These are phyloP conservation scores for Coenobita brevimanus DNA, from an alignment of 1,140 invertebrate species.

Conservation along the genomic window DNA sequence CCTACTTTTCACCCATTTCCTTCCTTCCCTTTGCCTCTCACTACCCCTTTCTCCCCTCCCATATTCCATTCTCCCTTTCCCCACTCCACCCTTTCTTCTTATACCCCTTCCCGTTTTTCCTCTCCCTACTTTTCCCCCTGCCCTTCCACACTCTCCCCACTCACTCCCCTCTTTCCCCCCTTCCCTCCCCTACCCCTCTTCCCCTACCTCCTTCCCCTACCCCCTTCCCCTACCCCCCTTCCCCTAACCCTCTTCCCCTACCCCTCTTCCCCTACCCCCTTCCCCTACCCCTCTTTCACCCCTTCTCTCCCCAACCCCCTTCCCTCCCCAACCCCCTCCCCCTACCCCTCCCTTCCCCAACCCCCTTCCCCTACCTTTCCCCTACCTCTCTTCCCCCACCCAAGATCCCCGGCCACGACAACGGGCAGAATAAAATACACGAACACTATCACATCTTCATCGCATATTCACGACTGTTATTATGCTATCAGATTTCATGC, in stretches of 20 bases:
- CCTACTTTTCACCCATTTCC: not conserved
- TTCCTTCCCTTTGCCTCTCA: not conserved
- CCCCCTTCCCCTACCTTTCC: not conserved
- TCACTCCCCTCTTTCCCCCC: not conserved
- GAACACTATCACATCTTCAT: constrained; percentile 51
- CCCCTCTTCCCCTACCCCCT: not conserved
- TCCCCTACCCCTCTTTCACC: not conserved
- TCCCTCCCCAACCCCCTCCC: too few relatives aligned
- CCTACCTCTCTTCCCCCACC: not conserved
- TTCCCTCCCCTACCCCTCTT: not conserved
- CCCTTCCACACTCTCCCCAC: not conserved
- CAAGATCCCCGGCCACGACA: not conserved
- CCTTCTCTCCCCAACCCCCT: not conserved
- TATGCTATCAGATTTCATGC: constrained; percentile 53
- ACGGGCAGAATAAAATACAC: constrained; percentile 42
- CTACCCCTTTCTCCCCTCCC: too few relatives aligned
- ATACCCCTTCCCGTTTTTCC: not conserved
- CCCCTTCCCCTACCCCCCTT: not conserved
- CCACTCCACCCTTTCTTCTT: not conserved
- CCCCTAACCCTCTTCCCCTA: not conserved
- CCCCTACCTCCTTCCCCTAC: not conserved
- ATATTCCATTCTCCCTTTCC: not conserved
- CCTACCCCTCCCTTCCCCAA: not conserved
- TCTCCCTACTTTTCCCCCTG: not conserved
- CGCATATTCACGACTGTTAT: constrained; percentile 55